These are phyloP conservation scores for Limosa lapponica DNA, from an alignment of 2,797 vertebrate species.

Conservation along the genomic window DNA sequence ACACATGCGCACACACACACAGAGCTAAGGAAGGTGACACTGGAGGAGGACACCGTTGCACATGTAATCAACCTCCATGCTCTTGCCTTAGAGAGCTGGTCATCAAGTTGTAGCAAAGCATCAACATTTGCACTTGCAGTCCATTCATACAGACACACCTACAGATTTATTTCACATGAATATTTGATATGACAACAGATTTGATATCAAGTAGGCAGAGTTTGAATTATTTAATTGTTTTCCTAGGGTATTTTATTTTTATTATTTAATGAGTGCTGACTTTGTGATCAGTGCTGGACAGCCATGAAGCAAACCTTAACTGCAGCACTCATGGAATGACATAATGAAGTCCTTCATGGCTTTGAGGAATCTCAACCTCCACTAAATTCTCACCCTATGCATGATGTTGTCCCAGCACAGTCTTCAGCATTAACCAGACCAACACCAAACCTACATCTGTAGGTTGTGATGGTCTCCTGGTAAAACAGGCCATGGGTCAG, in stretches of 20 bases:
- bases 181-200: conserved; percentile 68
- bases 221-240: conserved; percentile 75
- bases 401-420: background rate
- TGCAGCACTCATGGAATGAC: background rate
- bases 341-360: background rate
- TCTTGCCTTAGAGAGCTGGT: background rate
- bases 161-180: conserved; percentile 55
- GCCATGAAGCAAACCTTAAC: background rate
- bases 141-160: conserved; percentile 43
- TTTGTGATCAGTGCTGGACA: background rate
- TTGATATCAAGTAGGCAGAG: conserved; percentile 50
- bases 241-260: conserved; percentile 67
- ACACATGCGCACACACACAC: background rate
- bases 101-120: background rate
- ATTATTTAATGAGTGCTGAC: conserved; percentile 24
- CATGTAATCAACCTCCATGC: background rate
- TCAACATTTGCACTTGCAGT: background rate
- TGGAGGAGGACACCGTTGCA: background rate
- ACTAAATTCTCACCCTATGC: background rate
- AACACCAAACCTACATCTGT: background rate
- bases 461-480: background rate
- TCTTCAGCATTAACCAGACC: background rate
- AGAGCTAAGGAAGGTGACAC: background rate
- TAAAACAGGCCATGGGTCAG: background rate
- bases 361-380: background rate